These are phyloP conservation scores for Coleophora deauratella DNA, from an alignment of 2,888 invertebrate genomes.

Conservation along the genomic window DNA sequence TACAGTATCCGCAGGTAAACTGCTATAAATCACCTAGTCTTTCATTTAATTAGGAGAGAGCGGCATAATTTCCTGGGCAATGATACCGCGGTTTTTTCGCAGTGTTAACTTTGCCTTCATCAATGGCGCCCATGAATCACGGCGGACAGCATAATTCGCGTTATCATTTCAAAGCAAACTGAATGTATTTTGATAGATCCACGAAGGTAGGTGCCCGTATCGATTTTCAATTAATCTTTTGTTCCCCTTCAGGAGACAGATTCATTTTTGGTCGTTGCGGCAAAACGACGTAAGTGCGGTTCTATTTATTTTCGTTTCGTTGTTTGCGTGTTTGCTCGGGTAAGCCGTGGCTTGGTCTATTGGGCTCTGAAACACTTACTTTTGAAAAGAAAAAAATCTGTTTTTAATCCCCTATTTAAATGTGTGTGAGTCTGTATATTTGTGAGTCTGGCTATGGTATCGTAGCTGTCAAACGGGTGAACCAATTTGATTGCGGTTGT, in stretches of 20 bases:
- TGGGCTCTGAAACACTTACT: too few species aligned
- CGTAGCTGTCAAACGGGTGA: too few species aligned
- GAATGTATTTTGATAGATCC: slow-evolving; percentile 62
- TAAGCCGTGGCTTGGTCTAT: slow-evolving; percentile 14
- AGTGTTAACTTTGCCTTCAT: slow-evolving; percentile 32
- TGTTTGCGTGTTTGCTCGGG: slow-evolving; percentile 29
- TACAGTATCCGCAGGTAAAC: slow-evolving; percentile 6
- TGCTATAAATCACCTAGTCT: slow-evolving; percentile 22
- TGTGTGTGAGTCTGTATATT: too few species aligned
- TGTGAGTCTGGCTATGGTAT: too few species aligned
- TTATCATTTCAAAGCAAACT: slow-evolving; percentile 59
- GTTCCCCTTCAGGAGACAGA: slow-evolving; percentile 54
- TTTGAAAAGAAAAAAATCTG: too few species aligned
- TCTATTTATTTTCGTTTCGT: slow-evolving; percentile 43
- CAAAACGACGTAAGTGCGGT: slow-evolving; percentile 33
- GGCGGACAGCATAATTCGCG: slow-evolving; percentile 57
- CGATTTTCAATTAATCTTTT: slow-evolving; percentile 70
- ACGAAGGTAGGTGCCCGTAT: slow-evolving; percentile 56
- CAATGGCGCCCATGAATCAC: slow-evolving; percentile 62
- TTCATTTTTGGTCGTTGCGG: slow-evolving; percentile 39
- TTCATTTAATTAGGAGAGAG: slow-evolving; percentile 25
- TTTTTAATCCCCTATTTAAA: too few species aligned
- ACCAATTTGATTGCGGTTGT: too few species aligned
- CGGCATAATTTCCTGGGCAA: slow-evolving; percentile 19
- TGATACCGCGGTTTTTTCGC: slow-evolving; percentile 36